phyloP scores from a whole-genome alignment of 1,140 invertebrate species.

The Protaetia brevitarsis region DNA sequence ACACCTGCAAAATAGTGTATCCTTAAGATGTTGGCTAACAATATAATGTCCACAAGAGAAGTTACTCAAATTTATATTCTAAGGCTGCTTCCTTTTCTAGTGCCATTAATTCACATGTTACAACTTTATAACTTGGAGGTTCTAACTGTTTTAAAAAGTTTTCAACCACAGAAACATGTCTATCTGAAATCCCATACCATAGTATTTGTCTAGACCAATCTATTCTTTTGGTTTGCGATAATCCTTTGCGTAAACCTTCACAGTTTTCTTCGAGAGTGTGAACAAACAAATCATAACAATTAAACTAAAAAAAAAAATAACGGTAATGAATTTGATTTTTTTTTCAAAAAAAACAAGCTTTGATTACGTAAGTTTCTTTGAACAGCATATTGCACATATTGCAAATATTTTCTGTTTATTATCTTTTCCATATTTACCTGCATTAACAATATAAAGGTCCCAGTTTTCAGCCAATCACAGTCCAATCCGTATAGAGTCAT shows the following conservation, averaged over 20 bases:
- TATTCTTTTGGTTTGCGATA: conserved; percentile 6
- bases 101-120: not conserved
- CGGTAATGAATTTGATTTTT: too few relatives aligned
- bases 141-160: not conserved
- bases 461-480: not conserved
- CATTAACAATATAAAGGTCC: conserved; percentile 1
- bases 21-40: not conserved
- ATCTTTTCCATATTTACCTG: conserved; percentile 7
- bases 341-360: too few relatives aligned
- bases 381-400: too few relatives aligned
- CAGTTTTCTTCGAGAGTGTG: conserved; percentile 19
- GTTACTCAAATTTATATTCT: not conserved
- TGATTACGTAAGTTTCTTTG: too few relatives aligned
- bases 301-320: not conserved
- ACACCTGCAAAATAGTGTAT: conserved; percentile 8
- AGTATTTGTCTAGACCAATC: not conserved
- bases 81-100: not conserved
- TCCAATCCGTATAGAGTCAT: not conserved
- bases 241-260: not conserved
- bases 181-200: not conserved
- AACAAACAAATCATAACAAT: not conserved
- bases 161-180: not conserved
- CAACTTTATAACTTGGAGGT: not conserved
- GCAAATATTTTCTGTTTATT: too few relatives aligned
- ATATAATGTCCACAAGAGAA: not conserved